Base-by-base conservation (phyloP, 1,140 invertebrate genomes). In the Hyles vespertilio region DNA sequence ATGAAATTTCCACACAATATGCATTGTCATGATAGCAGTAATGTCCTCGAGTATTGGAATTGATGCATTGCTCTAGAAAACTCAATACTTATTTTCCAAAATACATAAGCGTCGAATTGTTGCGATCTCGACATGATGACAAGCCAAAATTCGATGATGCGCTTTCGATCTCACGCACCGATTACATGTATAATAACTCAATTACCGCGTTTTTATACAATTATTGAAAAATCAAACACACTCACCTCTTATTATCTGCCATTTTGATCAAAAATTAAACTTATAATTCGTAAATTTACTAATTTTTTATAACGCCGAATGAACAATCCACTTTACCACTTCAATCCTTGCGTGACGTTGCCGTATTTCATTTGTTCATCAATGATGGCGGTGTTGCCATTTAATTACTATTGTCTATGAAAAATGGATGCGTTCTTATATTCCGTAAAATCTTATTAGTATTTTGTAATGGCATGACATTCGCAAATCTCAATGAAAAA, bases 161-260 rank as follows among this genome's bases (percentile, higher is more conserved):
- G 62, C 69, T 75, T 63, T 56, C 54, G 65, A 64, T 68, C 59
- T 66, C 70, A 69, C 57, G 66, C 61, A 59, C 44, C 48, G 52
- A 66, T 59, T 61, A 34, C 32, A 34, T n/a, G 32, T 33, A 34
- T 33, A 34, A 33, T 51, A 40, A 40, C 36, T 40, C 8, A 40
- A 40, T 40, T 40, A 40, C 8, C 4, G 8, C 36, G 8, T 5
- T 40, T 40, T 5, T 5, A 40, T 48, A 2, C n/a, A 12, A 49
- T 51, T 50, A 53, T 40, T 40, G 51, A 3, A 50, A 43, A 63
- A 48, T 48, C n/a, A 10, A 48, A 48, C 5, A 34, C 45, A 77
- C 84, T 87, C 77, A 91, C 91, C 86, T 91, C 79, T 91, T 91
- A 74, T 89, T 90, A 69, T 91, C 91, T 77, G 90, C 90, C 90